Conservation (phyloP, 2,113 vertebrate genomes). For the Paralichthys olivaceus region DNA sequence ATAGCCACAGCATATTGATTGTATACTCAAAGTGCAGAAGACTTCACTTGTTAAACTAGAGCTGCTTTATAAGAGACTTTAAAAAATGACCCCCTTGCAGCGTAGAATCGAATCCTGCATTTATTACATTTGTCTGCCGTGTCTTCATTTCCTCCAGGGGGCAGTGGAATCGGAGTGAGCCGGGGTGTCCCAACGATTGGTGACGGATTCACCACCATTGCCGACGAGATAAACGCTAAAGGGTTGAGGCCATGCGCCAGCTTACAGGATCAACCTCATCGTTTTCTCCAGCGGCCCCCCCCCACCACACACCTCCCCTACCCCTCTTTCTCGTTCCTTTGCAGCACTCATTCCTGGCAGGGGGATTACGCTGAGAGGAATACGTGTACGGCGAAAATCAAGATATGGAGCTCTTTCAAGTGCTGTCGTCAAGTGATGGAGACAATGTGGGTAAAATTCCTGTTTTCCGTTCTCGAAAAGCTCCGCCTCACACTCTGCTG, state of each 20-base stretch:
- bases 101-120: slow-evolving; percentile 28
- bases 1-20: slow-evolving; percentile 49
- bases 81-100: slow-evolving; percentile 56
- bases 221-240: slow-evolving; percentile 61
- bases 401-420: slow-evolving; percentile 67
- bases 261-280: slow-evolving; percentile 71
- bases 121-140: slow-evolving; percentile 37
- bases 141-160: slow-evolving; percentile 66
- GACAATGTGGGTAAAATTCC: slow-evolving; percentile 46
- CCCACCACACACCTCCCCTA: slow-evolving; percentile 6
- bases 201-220: slow-evolving; percentile 42
- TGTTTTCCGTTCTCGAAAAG: slow-evolving; percentile 27
- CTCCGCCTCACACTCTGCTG: neutral
- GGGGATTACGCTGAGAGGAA: slow-evolving; percentile 67
- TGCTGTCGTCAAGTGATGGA: slow-evolving; percentile 50
- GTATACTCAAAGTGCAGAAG: slow-evolving; percentile 31
- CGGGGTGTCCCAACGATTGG: slow-evolving; percentile 9
- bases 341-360: slow-evolving; percentile 59
- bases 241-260: slow-evolving; percentile 63
- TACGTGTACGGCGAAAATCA: slow-evolving; percentile 70
- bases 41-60: slow-evolving; percentile 40
- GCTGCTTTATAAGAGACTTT: slow-evolving; percentile 24
- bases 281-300: slow-evolving; percentile 20
- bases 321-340: slow-evolving; percentile 25
- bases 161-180: slow-evolving; percentile 57